These are phyloP conservation scores for Lasioglossum lativentre DNA, from an alignment of 2,888 invertebrate species.

Conservation along the genomic window DNA sequence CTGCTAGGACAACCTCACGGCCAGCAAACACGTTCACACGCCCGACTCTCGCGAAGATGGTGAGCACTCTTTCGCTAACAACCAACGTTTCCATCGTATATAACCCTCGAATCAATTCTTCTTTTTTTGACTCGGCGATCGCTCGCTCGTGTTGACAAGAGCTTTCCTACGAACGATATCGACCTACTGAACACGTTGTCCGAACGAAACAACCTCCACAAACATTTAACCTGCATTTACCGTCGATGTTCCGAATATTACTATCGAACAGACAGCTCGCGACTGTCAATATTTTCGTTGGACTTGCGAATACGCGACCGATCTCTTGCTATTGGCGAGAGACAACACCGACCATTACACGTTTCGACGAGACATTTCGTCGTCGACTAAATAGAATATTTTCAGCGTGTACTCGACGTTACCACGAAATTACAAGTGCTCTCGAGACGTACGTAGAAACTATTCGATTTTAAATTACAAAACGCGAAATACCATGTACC, in stretches of 20 bases:
- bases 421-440: not conserved
- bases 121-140: constrained; percentile 13
- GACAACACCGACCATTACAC: not conserved
- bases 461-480: not conserved
- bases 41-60: constrained; percentile 79
- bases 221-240: constrained; percentile 29
- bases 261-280: constrained; percentile 24
- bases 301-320: not conserved
- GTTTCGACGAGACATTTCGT: not conserved
- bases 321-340: not conserved
- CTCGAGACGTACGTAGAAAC: not conserved
- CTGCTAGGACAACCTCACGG: constrained; percentile 63
- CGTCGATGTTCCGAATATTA: constrained; percentile 20
- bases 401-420: not conserved
- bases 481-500: not conserved
- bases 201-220: not conserved
- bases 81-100: constrained; percentile 46
- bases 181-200: not conserved
- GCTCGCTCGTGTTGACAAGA: not conserved
- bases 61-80: constrained; percentile 66
- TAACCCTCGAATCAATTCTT: constrained; percentile 45
- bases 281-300: constrained; percentile 63
- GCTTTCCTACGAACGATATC: not conserved
- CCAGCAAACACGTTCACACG: constrained; percentile 73
- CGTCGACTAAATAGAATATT: not conserved